Conservation (phyloP, 2,888 invertebrate genomes). For the Ethmia dodecea region DNA sequence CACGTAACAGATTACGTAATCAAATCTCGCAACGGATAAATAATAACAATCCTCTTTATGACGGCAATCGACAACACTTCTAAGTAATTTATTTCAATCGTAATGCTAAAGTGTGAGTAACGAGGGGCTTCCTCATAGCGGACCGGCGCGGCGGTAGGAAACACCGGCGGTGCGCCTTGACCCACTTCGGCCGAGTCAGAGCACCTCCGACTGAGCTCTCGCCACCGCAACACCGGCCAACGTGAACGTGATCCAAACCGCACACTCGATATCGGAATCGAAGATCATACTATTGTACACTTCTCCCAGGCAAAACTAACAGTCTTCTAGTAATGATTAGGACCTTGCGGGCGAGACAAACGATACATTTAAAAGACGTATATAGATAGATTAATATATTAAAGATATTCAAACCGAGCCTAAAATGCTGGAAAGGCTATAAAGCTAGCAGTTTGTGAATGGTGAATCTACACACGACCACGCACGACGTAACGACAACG, state of each 20-base stretch:
- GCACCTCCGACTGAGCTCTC: constrained; percentile 37
- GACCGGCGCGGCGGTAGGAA: constrained; percentile 48
- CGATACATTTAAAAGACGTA: too few species aligned
- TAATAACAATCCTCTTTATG: background rate
- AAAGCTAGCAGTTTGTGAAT: too few species aligned
- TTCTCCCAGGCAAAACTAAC: background rate
- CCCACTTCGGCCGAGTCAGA: constrained; percentile 50
- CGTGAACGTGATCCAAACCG: constrained; percentile 26
- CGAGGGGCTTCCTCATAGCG: constrained; percentile 57
- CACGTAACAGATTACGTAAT: too few species aligned
- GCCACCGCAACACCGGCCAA: constrained; percentile 38
- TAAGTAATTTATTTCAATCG: constrained; percentile 34
- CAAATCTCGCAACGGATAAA: too few species aligned
- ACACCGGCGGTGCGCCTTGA: constrained; percentile 60
- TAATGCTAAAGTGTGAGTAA: constrained; percentile 46
- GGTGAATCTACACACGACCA: too few species aligned
- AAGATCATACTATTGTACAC: background rate
- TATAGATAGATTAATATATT: too few species aligned
- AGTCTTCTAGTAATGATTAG: too few species aligned
- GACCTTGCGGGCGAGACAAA: too few species aligned
- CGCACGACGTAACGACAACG: too few species aligned
- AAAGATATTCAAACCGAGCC: too few species aligned
- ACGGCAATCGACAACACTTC: too few species aligned
- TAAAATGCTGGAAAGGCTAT: too few species aligned
- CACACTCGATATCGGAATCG: constrained; percentile 9